A percentile compares a stretch with the other conserved stretches of the same genome.
Evolutionary conservation across 2,113 vertebrate genomes (phyloP).

Genomic region (Notarius quadriscutis): DNA sequence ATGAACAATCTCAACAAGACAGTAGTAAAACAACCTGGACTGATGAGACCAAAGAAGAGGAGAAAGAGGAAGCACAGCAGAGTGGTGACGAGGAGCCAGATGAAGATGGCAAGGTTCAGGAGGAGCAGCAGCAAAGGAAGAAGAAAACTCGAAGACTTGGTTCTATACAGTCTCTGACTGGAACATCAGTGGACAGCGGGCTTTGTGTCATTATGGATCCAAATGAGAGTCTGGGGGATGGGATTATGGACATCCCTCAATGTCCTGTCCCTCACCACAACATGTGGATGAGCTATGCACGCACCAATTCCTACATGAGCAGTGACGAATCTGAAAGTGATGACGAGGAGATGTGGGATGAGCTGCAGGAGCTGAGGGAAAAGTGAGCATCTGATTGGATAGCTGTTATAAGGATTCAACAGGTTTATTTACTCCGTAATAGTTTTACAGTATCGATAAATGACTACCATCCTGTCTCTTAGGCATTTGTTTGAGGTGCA

Average conservation of each 20-base stretch:
- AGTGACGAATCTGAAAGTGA: conserved; percentile 91
- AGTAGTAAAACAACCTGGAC: background rate
- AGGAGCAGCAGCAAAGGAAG: conserved; percentile 58
- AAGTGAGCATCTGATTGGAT: conserved; percentile 75
- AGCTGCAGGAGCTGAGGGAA: conserved; percentile 88
- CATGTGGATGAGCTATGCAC: conserved; percentile 84
- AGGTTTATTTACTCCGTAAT: background rate
- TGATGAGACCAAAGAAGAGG: conserved; percentile 39
- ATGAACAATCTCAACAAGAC: background rate
- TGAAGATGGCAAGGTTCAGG: conserved; percentile 42
- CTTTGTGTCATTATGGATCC: conserved; percentile 63
- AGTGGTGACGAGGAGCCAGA: conserved; percentile 48
- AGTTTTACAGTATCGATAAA: background rate
- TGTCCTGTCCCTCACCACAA: conserved; percentile 72
- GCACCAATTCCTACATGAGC: conserved; percentile 78
- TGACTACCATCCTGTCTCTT: conserved; percentile 1
- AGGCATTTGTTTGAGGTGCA: conserved; percentile 91
- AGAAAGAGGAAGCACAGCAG: conserved; percentile 43
- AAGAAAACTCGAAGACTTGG: conserved; percentile 64
- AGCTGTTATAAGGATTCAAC: background rate
- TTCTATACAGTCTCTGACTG: conserved; percentile 65
- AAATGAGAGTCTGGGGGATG: conserved; percentile 68
- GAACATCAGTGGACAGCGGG: conserved; percentile 69
- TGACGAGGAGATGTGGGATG: conserved; percentile 86
- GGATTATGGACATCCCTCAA: conserved; percentile 60